Conservation (phyloP, 2,113 vertebrate genomes). For the Centropus unirufus region DNA sequence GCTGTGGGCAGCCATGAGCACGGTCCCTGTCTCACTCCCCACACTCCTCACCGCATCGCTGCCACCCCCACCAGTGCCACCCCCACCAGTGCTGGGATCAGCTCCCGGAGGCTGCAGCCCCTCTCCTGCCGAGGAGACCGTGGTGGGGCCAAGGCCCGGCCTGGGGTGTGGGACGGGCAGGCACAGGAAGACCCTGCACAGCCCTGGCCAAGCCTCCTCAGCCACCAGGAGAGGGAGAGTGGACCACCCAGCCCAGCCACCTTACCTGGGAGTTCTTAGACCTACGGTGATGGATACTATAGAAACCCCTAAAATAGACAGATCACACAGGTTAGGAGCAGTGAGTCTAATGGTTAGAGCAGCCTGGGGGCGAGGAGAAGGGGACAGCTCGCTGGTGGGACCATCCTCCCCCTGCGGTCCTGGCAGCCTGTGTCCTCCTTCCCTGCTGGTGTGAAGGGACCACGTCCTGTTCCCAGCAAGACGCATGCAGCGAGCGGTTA, state of each 20-base stretch:
- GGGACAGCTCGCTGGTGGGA: background rate
- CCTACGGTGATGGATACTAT: slow-evolving; percentile 56
- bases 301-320: slow-evolving; percentile 63
- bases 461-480: fast-evolving
- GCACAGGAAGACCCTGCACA: fast-evolving
- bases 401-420: background rate
- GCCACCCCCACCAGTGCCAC: background rate
- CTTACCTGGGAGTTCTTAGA: slow-evolving; percentile 67
- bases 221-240: background rate
- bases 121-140: background rate
- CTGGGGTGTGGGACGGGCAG: background rate
- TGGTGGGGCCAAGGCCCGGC: fast-evolving
- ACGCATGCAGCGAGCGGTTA: background rate
- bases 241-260: slow-evolving; percentile 19
- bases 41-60: background rate
- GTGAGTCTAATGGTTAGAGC: slow-evolving; percentile 37
- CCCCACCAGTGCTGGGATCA: fast-evolving
- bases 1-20: fast-evolving
- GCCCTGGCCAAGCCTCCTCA: background rate
- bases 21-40: background rate
- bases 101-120: background rate
- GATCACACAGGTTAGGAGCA: slow-evolving; percentile 53
- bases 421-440: background rate
- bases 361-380: background rate
- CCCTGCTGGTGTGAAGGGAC: background rate